A percentile compares a stretch with the other conserved stretches of the same genome.
phyloP scores from a whole-genome alignment of 2,797 vertebrate genomes.

The Nannoperca australis region DNA sequence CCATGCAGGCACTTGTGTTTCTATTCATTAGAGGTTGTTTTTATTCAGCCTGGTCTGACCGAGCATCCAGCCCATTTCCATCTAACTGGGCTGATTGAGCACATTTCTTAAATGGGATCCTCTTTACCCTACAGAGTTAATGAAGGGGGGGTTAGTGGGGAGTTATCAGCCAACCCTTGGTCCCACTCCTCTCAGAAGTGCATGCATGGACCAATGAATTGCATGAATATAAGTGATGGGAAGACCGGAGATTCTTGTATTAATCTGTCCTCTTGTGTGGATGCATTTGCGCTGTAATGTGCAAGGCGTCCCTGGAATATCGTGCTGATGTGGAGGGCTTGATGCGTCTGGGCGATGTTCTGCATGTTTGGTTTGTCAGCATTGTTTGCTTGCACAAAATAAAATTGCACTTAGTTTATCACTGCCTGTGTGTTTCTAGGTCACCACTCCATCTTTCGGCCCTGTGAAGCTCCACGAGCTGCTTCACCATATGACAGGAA shows the following conservation, averaged over 20 bases:
- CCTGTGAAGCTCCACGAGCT: constrained; percentile 89
- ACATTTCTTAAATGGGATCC: constrained; percentile 65
- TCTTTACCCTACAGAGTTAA: constrained; percentile 63
- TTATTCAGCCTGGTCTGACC: constrained; percentile 61
- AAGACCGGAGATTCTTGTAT: constrained; percentile 42
- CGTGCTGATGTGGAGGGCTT: constrained; percentile 21
- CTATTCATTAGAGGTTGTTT: constrained; percentile 77
- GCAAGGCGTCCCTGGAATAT: constrained; percentile 31
- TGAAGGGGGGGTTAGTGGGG: constrained; percentile 50
- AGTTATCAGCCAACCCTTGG: constrained; percentile 29
- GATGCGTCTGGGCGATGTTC: constrained; percentile 11
- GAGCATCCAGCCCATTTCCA: constrained; percentile 69
- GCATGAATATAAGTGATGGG: constrained; percentile 53
- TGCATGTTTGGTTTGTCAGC: not conserved
- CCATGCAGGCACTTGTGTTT: constrained; percentile 68
- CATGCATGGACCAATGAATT: constrained; percentile 47
- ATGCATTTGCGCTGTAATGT: constrained; percentile 57
- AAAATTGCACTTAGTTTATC: not conserved
- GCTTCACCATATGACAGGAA: constrained; percentile 97
- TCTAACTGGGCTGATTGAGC: constrained; percentile 70
- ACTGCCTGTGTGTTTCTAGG: constrained; percentile 76
- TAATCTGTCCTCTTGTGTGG: constrained; percentile 55
- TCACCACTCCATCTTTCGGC: constrained; percentile 87
- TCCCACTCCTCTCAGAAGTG: constrained; percentile 43
- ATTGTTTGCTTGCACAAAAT: constrained; percentile 8